phyloP scores from a whole-genome alignment of 2,888 invertebrate genomes.

The Hybos culiciformis region DNA sequence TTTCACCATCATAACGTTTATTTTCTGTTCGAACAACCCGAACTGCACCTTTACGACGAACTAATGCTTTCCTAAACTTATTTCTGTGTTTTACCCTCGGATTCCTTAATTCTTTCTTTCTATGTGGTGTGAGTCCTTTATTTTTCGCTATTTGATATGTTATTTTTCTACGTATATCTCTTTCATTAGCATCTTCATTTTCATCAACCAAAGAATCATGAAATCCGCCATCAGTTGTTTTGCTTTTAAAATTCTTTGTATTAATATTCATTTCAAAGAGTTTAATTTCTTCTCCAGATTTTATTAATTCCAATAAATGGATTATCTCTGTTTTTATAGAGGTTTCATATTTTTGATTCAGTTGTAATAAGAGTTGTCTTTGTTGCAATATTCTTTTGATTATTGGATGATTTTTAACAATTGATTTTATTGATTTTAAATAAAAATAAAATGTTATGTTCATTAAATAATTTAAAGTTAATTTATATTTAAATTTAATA shows the following conservation, averaged over 20 bases:
- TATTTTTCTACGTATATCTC: slow-evolving; percentile 51
- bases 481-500: slow-evolving; percentile 52
- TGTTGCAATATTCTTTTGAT: slow-evolving; percentile 71
- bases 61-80: slow-evolving; percentile 83
- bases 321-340: slow-evolving; percentile 54
- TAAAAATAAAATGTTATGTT: slow-evolving; percentile 78
- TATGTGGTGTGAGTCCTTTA: slow-evolving; percentile 79
- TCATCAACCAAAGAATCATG: slow-evolving; percentile 25
- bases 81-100: slow-evolving; percentile 89
- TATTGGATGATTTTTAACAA: slow-evolving; percentile 76
- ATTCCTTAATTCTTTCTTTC: slow-evolving; percentile 86
- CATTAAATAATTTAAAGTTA: slow-evolving; percentile 66
- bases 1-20: slow-evolving; percentile 76
- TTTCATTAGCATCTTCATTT: slow-evolving; percentile 25
- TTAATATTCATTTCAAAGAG: slow-evolving; percentile 15
- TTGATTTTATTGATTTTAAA: slow-evolving; percentile 59
- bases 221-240: not conserved
- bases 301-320: slow-evolving; percentile 43
- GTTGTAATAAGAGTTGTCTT: slow-evolving; percentile 57
- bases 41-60: slow-evolving; percentile 86
- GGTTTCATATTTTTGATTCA: slow-evolving; percentile 55
- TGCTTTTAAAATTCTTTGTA: slow-evolving; percentile 13
- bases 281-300: slow-evolving; percentile 35
- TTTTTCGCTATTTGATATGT: slow-evolving; percentile 93
- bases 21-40: slow-evolving; percentile 70